A percentile compares a stretch with the other conserved stretches of the same genome.
Conservation (phyloP, 2,797 vertebrate species). For the Pangasius macronema region DNA sequence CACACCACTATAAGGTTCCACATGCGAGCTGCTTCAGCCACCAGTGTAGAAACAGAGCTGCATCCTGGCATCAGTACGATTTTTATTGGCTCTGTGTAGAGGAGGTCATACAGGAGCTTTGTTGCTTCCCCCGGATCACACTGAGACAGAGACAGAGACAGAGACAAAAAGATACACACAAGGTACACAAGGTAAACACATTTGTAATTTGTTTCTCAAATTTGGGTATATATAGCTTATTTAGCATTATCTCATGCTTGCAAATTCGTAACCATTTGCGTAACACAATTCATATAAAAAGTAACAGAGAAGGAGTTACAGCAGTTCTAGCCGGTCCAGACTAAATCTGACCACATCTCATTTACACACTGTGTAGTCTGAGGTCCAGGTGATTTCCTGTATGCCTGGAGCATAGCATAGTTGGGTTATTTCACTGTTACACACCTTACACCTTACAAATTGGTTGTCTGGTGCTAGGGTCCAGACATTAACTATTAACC, state of each 20-base stretch:
- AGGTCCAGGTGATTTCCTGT: neutral
- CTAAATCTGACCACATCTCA: neutral
- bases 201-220: neutral
- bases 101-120: slow-evolving; percentile 81
- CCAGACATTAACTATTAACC: neutral
- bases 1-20: slow-evolving; percentile 83
- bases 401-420: neutral
- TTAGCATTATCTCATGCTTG: neutral
- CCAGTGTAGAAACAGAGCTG: slow-evolving; percentile 79
- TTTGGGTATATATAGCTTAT: neutral
- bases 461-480: neutral
- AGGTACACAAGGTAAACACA: neutral
- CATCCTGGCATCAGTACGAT: slow-evolving; percentile 82
- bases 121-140: slow-evolving; percentile 83
- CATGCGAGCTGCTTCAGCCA: slow-evolving; percentile 83
- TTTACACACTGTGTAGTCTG: neutral
- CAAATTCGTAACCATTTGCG: neutral
- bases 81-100: slow-evolving; percentile 84
- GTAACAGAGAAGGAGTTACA: neutral
- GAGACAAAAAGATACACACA: slow-evolving; percentile 25
- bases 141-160: slow-evolving; percentile 58
- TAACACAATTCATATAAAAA: neutral
- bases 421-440: neutral
- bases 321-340: neutral
- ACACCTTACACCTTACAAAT: neutral